phyloP scores from a whole-genome alignment of 2,888 invertebrate species.

The Tortricodes alternella region DNA sequence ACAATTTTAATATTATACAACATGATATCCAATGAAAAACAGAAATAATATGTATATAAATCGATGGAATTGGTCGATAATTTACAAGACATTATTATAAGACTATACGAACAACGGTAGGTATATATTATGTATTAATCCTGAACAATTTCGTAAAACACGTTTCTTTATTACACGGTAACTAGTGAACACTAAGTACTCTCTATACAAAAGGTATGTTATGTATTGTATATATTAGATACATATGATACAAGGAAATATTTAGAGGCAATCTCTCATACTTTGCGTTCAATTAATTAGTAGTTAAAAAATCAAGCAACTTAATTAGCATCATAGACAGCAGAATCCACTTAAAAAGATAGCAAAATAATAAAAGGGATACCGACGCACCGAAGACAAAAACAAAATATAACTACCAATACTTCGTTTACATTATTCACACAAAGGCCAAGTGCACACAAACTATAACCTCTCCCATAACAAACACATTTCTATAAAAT shows the following conservation, averaged over 20 bases:
- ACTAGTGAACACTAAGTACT: slow-evolving; percentile 27
- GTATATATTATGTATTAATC: slow-evolving; percentile 5
- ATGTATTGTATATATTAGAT: slow-evolving; percentile 3
- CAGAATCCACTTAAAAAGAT: too few species aligned
- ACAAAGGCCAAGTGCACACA: too few species aligned
- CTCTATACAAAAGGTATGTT: slow-evolving; percentile 21
- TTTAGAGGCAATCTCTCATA: background rate
- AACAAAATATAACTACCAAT: too few species aligned
- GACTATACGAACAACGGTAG: slow-evolving; percentile 20
- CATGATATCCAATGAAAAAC: slow-evolving; percentile 14
- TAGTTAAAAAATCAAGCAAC: too few species aligned
- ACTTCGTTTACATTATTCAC: too few species aligned
- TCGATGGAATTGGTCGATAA: slow-evolving; percentile 28
- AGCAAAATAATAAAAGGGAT: too few species aligned
- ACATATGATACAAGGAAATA: slow-evolving; percentile 24
- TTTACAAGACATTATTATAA: background rate
- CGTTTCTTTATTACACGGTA: slow-evolving; percentile 18
- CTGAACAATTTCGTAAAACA: slow-evolving; percentile 13
- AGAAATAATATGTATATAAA: slow-evolving; percentile 23
- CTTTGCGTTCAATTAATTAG: background rate
- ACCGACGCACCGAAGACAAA: too few species aligned
- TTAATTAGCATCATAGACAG: too few species aligned
- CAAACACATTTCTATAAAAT: too few species aligned
- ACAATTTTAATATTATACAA: slow-evolving; percentile 3
- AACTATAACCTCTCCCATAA: too few species aligned